Conservation (phyloP, 1,140 invertebrate genomes). For the Melanaphis sacchari region DNA sequence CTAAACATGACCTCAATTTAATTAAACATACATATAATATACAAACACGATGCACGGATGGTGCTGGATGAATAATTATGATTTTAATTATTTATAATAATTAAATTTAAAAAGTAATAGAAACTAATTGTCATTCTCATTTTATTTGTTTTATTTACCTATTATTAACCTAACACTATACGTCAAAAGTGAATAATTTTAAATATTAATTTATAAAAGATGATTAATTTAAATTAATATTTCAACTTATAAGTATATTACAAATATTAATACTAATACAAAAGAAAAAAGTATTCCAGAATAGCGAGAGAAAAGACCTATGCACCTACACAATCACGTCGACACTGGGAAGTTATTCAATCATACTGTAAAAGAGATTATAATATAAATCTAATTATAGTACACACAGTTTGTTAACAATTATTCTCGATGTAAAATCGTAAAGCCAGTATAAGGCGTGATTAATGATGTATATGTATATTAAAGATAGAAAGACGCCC, state of each 20-base stretch:
- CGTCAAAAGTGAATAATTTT: background rate
- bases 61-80: background rate
- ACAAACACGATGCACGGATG: background rate
- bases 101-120: background rate
- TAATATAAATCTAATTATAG: slow-evolving; percentile 32
- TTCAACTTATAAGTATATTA: background rate
- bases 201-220: background rate
- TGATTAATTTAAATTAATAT: background rate
- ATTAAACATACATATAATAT: background rate
- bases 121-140: background rate
- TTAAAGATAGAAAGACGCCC: background rate
- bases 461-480: slow-evolving; percentile 31
- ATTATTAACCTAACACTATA: no score
- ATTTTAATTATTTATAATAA: background rate
- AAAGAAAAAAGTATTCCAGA: background rate
- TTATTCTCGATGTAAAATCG: slow-evolving; percentile 1
- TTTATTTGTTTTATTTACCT: no score
- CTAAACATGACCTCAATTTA: background rate
- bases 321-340: background rate
- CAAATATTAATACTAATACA: background rate
- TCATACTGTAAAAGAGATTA: background rate
- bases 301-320: background rate
- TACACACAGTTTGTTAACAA: background rate
- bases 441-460: background rate
- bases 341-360: background rate